Percentiles rank a stretch among this genome's conserved stretches.
Conservation (phyloP, 2,888 invertebrate species). For the Oligia fasciuncula region DNA sequence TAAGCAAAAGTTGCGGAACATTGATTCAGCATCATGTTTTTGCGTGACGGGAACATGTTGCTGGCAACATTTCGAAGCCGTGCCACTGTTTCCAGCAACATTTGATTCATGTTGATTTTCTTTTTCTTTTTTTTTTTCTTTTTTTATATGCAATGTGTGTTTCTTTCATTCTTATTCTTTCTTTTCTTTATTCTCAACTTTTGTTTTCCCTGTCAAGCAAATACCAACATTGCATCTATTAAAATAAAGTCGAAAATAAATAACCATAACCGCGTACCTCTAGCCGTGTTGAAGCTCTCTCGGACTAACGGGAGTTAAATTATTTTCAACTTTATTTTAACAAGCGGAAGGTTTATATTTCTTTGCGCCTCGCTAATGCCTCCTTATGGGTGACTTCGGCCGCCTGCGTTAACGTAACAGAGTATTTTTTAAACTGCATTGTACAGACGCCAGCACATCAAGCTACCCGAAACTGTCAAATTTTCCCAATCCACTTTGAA, state of each 20-base stretch:
- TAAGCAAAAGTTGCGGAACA: not conserved
- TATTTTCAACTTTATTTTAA: not conserved
- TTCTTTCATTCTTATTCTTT: too few species aligned
- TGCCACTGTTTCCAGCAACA: not conserved
- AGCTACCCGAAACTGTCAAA: too few species aligned
- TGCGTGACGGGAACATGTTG: too few species aligned
- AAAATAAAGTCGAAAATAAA: not conserved
- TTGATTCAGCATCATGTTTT: not conserved
- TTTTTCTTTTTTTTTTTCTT: too few species aligned
- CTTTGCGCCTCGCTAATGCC: not conserved
- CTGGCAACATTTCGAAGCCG: too few species aligned
- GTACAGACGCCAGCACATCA: not conserved
- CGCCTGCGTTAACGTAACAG: not conserved
- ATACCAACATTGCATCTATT: not conserved
- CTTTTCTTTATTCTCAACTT: too few species aligned
- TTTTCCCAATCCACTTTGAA: too few species aligned
- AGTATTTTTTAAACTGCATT: not conserved
- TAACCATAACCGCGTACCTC: not conserved
- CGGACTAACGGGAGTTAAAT: not conserved
- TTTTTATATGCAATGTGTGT: too few species aligned
- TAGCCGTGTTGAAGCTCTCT: not conserved
- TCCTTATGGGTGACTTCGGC: not conserved
- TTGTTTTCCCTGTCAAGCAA: not conserved
- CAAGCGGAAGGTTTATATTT: not conserved
- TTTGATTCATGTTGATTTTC: too few species aligned